A percentile compares a stretch with the other conserved stretches of the same genome.
These are phyloP conservation scores for Rhinoderma darwinii DNA, from an alignment of 2,113 vertebrate genomes.

Conservation along the genomic window DNA sequence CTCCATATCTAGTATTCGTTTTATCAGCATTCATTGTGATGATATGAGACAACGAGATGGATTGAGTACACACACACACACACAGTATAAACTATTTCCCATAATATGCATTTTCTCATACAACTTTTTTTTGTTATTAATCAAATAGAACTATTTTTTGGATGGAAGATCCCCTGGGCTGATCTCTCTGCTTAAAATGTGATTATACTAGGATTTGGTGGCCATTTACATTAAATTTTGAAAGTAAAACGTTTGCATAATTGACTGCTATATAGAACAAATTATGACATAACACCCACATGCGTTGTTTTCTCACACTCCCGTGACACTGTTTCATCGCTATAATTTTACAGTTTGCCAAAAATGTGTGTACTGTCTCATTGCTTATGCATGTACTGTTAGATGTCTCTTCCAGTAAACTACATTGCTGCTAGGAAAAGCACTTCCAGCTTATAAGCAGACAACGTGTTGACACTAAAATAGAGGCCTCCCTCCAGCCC, in stretches of 20 bases:
- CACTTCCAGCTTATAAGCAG: not conserved
- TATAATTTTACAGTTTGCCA: not conserved
- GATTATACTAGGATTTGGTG: not conserved
- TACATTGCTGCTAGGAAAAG: not conserved
- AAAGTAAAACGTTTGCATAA: not conserved
- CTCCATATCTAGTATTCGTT: not conserved
- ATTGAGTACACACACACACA: not conserved
- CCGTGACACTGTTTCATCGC: not conserved
- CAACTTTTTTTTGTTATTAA: not conserved
- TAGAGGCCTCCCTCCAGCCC: constrained; percentile 21
- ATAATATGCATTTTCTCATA: not conserved
- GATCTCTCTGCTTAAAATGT: not conserved
- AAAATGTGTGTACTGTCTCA: not conserved
- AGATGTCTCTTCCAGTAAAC: not conserved
- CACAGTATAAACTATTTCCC: not conserved
- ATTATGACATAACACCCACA: not conserved
- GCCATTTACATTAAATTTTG: not conserved
- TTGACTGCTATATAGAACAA: not conserved
- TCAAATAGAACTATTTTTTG: not conserved
- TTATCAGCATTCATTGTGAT: not conserved
- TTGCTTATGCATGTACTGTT: not conserved
- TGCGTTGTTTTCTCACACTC: not conserved
- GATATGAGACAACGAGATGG: not conserved
- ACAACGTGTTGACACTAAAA: constrained; percentile 8
- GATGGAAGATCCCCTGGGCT: not conserved